Percentiles rank a stretch among this genome's conserved stretches.
phyloP scores from a whole-genome alignment of 2,797 vertebrate genomes.

The Saxicola maurus region DNA sequence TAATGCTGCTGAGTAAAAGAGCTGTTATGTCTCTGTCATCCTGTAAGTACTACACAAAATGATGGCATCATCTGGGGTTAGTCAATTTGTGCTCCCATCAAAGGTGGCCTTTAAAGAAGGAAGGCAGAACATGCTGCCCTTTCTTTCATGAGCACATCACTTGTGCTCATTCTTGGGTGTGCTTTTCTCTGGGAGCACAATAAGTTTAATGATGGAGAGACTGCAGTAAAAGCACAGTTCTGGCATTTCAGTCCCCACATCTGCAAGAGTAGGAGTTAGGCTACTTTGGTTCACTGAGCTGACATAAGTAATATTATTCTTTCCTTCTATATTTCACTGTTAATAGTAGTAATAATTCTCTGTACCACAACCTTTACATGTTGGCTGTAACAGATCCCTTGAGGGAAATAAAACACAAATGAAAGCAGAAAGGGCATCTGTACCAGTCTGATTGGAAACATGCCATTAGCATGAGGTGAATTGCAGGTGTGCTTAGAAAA shows the following conservation, averaged over 20 bases:
- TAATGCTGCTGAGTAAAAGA: background rate
- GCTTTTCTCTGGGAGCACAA: background rate
- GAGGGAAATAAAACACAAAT: background rate
- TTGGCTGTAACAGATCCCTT: background rate
- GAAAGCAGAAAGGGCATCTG: background rate
- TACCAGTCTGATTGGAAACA: background rate
- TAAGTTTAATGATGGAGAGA: background rate
- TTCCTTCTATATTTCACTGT: background rate
- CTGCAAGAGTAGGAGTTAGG: background rate
- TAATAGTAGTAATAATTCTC: background rate
- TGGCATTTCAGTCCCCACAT: background rate
- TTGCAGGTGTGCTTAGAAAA: background rate
- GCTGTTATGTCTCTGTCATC: background rate
- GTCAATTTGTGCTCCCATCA: background rate
- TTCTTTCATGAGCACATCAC: background rate
- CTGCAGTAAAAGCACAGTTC: background rate
- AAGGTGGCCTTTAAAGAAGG: background rate
- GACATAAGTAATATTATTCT: background rate
- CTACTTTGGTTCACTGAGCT: background rate
- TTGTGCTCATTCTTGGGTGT: background rate
- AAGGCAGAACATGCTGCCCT: background rate
- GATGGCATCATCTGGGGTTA: background rate
- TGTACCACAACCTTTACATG: background rate
- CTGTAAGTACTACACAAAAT: background rate
- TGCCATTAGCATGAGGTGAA: background rate